Base-by-base conservation (phyloP, 2,888 invertebrate genomes). In the Micropterix aruncella region DNA sequence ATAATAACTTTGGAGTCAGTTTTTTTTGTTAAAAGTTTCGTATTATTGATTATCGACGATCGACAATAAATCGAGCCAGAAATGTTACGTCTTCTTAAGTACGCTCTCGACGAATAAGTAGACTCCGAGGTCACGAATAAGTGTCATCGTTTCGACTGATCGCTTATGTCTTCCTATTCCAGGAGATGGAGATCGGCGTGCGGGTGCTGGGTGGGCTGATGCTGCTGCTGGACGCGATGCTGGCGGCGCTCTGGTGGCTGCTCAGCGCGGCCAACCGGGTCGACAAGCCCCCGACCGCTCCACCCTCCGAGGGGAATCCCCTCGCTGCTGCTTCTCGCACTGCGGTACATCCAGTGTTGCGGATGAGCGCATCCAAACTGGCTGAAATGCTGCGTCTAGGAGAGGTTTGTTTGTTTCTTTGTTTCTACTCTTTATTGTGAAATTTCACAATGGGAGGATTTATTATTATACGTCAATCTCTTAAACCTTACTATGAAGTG, bases 381-480 rank as follows among this genome's bases (percentile, higher is more conserved):
- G 79, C 80, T 0, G 63, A 61, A 15, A 73, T 67, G 52, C 75
- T 85, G 43, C 65, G 79, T 45, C 65, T 52, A 27, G 71, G 66
- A 56, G 66, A 79, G 63, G 81, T 79, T 55, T 63, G 60, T 52
- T 15, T 3, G 9, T 38, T 27, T n/a, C 7, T 16, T 42, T 4
- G 16, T 15, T 12, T 12, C 15, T 15, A 38, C 38, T 12, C 38
- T 38, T 9, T 15, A n/a, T n/a, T n/a, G n/a, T n/a, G n/a, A n/a
- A n/a, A n/a, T n/a, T n/a, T n/a, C n/a, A n/a, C n/a, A n/a, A n/a
- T 27, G 12, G 7, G 36, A 7, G 36, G 12, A n/a, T n/a, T n/a
- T n/a, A n/a, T n/a, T n/a, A n/a, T n/a, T n/a, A n/a, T n/a, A n/a
- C n/a, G n/a, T n/a, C n/a, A n/a, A n/a, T n/a, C n/a, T n/a, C n/a